phyloP scores from a whole-genome alignment of 2,888 invertebrate species.

The Protonemura montana region DNA sequence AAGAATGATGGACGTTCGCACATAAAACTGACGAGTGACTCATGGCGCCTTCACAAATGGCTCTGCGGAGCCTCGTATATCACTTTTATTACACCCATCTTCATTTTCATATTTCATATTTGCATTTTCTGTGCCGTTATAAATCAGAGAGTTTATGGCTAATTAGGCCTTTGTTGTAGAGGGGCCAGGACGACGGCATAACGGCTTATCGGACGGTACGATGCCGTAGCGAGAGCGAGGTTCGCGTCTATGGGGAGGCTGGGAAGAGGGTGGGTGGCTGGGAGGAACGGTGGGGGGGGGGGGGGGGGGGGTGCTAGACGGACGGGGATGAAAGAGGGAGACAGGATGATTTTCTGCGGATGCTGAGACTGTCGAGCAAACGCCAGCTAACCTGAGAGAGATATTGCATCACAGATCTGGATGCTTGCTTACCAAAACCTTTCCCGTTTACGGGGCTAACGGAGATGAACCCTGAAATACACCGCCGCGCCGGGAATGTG shows the following conservation, averaged over 20 bases:
- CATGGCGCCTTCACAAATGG: constrained; percentile 61
- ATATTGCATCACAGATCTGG: constrained; percentile 38
- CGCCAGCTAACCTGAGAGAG: constrained; percentile 38
- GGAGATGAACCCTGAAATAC: constrained; percentile 40
- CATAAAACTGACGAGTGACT: constrained; percentile 54
- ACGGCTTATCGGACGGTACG: constrained; percentile 62
- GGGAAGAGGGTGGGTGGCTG: constrained; percentile 39
- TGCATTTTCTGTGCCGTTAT: constrained; percentile 69
- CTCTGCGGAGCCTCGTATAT: constrained; percentile 63
- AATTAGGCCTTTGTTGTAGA: constrained; percentile 64
- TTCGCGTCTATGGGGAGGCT: constrained; percentile 44
- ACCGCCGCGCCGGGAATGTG: constrained; percentile 39
- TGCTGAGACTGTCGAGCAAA: constrained; percentile 40
- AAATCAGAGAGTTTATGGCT: constrained; percentile 72
- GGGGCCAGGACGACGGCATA: constrained; percentile 57
- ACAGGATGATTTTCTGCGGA: constrained; percentile 46
- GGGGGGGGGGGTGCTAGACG: constrained; percentile 39
- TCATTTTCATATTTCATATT: constrained; percentile 72
- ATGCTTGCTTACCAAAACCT: constrained; percentile 42
- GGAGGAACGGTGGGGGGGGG: constrained; percentile 12
- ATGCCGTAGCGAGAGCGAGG: constrained; percentile 39
- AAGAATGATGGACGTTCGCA: constrained; percentile 59
- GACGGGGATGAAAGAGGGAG: constrained; percentile 47
- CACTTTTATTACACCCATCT: constrained; percentile 67
- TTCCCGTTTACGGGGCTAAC: constrained; percentile 40